phyloP scores from a whole-genome alignment of 2,888 invertebrate genomes.

The Heliothis peltigera region DNA sequence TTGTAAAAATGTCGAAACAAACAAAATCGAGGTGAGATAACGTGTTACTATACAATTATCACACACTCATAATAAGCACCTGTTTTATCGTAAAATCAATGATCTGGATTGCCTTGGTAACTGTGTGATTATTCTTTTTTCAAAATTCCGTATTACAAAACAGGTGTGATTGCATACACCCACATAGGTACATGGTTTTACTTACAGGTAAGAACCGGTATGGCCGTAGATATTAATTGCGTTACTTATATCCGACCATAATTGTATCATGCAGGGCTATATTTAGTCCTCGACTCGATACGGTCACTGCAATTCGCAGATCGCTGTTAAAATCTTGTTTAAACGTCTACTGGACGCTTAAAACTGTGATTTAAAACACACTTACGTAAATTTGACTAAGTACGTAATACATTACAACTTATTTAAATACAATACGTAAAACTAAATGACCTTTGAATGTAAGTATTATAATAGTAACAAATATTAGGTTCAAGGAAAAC shows the following conservation, averaged over 20 bases:
- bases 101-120: conserved; percentile 18
- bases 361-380: conserved; percentile 8
- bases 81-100: conserved; percentile 40
- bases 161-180: conserved; percentile 18
- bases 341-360: conserved; percentile 7
- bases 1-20: conserved; percentile 18
- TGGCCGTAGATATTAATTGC: conserved; percentile 40
- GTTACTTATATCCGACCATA: conserved; percentile 45
- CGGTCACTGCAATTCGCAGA: conserved; percentile 24
- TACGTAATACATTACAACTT: conserved; percentile 14
- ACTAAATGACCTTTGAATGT: conserved; percentile 27
- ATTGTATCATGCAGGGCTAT: conserved; percentile 37
- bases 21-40: conserved; percentile 20
- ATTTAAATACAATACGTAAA: conserved; percentile 34
- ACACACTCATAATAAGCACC: conserved; percentile 9
- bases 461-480: neutral
- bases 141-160: conserved; percentile 14
- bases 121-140: conserved; percentile 10
- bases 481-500: conserved; percentile 30
- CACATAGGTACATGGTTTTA: conserved; percentile 12
- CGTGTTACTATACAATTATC: conserved; percentile 30
- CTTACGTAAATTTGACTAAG: conserved; percentile 8
- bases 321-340: conserved; percentile 27
- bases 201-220: conserved; percentile 32
- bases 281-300: conserved; percentile 35